Evolutionary conservation across 2,113 vertebrate genomes (phyloP).

Genomic region (Bufo gargarizans): DNA sequence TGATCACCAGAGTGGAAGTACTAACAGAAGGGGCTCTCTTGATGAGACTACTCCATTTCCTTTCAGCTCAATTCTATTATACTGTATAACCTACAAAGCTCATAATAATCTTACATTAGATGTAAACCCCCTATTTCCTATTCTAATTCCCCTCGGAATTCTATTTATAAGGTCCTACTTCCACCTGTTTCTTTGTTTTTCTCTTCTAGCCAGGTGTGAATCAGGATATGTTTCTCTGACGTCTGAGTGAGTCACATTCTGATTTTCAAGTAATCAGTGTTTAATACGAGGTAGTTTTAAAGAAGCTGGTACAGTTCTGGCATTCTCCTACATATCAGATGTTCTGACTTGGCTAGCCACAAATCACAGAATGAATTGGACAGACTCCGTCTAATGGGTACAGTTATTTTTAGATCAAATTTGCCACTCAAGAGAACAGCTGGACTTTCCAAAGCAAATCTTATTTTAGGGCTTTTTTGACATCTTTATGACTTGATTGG

Average conservation of each 20-base stretch:
- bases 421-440: slow-evolving; percentile 45
- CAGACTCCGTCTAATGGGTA: slow-evolving; percentile 16
- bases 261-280: not conserved
- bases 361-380: slow-evolving; percentile 47
- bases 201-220: not conserved
- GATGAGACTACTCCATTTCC: not conserved
- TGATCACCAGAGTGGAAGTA: too few relatives aligned
- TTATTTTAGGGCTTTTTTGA: slow-evolving; percentile 41
- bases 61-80: not conserved
- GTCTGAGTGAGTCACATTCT: slow-evolving; percentile 38
- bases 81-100: not conserved
- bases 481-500: slow-evolving; percentile 18
- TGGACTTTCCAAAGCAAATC: slow-evolving; percentile 45
- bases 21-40: too few relatives aligned
- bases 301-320: slow-evolving; percentile 5
- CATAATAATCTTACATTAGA: not conserved
- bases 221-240: slow-evolving; percentile 3
- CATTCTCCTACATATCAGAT: slow-evolving; percentile 29
- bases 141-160: not conserved
- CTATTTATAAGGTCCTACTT: not conserved
- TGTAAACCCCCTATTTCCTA: not conserved
- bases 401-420: slow-evolving; percentile 45
- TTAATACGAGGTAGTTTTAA: not conserved
- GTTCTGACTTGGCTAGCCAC: slow-evolving; percentile 11
- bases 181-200: slow-evolving; percentile 17